phyloP scores from a whole-genome alignment of 2,888 invertebrate genomes.

The Arrhopalites spinosus region DNA sequence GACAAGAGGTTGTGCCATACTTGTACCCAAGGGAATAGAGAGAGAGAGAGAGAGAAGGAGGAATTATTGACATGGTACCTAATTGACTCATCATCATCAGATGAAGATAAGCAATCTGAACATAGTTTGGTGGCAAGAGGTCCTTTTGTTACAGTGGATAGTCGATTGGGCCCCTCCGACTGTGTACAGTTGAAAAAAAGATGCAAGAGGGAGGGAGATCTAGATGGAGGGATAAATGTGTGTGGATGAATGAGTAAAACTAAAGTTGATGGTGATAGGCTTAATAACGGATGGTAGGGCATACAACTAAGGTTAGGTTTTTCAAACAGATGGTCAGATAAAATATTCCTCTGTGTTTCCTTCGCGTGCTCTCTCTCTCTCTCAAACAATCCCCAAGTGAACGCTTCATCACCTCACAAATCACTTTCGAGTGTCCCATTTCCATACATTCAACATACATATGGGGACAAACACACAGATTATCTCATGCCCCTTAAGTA shows the following conservation, averaged over 20 bases:
- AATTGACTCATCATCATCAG: slow-evolving; percentile 34
- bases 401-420: slow-evolving; percentile 44
- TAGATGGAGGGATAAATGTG: background rate
- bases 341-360: slow-evolving; percentile 30
- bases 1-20: no score
- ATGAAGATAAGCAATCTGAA: slow-evolving; percentile 24
- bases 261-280: slow-evolving; percentile 4
- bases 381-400: slow-evolving; percentile 37
- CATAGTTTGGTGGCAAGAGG: background rate
- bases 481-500: background rate
- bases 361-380: slow-evolving; percentile 25
- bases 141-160: background rate
- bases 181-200: background rate
- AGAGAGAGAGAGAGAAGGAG: background rate
- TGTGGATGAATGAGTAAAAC: slow-evolving; percentile 12
- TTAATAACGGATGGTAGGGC: slow-evolving; percentile 6
- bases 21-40: background rate
- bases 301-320: slow-evolving; percentile 12
- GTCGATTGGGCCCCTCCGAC: background rate
- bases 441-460: no score
- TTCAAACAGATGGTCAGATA: slow-evolving; percentile 38
- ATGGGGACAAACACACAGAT: background rate
- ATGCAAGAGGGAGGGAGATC: background rate
- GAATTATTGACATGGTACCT: slow-evolving; percentile 28
- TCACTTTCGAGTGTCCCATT: slow-evolving; percentile 28